Evolutionary conservation across 1,140 invertebrate genomes (phyloP), one percentile per base, ranked within the genome.

Genomic region (Babylonia areolata): DNA sequence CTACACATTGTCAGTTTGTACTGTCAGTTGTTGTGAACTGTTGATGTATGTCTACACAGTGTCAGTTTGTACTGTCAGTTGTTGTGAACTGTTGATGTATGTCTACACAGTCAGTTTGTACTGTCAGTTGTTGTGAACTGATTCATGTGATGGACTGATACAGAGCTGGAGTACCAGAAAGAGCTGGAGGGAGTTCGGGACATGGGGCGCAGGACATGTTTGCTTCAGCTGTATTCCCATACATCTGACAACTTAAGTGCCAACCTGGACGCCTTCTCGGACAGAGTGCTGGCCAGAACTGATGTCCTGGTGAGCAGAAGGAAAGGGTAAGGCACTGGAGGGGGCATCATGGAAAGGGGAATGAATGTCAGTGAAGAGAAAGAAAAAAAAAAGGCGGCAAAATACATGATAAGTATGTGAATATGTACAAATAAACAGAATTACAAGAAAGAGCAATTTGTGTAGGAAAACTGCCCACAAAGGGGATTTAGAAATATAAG

Each of bases 91-190:
- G 20, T 78, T 39, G 6, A 17, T 78, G 40, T 40, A 15, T 78
- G n/a, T 5, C 0, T 33, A 0, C 46, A 51, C 9, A 51, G 17
- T 17, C 9, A 51, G 46, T 51, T 51, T 12, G 46, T 51, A 17
- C 9, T 51, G 46, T 51, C 9, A 2, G 46, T 51, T 51, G 17
- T n/a, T n/a, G 46, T 51, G 46, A 51, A 3, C n/a, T 51, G 46
- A 3, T 9, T 51, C n/a, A n/a, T 12, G 46, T 51, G 46, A 51
- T 51, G 9, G 46, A 51, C 46, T 51, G 46, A 17, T 51, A 17
- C 69, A 84, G 82, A 84, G 69, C 64, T 0, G 40, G 64, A 84
- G 39, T 84, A 84, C 82, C 64, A 75, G 69, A 3, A 31, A 5
- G 82, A 73, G 64, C 15, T 46, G 40, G 82, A 73, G 82, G 15